Conservation (phyloP, 35 echinoderm and acorn worm species). For the Ophioderma brevispina region DNA sequence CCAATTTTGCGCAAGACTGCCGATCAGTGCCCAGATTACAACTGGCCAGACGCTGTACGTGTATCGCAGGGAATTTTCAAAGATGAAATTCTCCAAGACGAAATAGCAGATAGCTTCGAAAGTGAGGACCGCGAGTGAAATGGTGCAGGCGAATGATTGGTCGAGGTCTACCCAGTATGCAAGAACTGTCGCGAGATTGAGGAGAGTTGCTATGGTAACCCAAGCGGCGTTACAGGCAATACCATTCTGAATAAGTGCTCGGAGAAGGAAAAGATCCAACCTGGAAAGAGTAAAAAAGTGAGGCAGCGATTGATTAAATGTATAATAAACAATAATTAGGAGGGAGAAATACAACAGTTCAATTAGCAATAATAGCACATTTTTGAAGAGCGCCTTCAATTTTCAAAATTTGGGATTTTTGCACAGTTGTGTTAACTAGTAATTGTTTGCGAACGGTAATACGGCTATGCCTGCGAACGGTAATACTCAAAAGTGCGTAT, state of each 20-base stretch:
- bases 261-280: constrained; percentile 29
- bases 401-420: too few species aligned
- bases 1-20: constrained; percentile 30
- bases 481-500: too few species aligned
- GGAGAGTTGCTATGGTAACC: constrained; percentile 60
- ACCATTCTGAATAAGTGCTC: constrained; percentile 62
- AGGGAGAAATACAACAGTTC: too few species aligned
- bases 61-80: constrained; percentile 53
- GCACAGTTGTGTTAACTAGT: too few species aligned
- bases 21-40: constrained; percentile 51
- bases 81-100: constrained; percentile 30
- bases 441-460: too few species aligned
- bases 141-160: constrained; percentile 42
- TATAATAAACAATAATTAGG: too few species aligned
- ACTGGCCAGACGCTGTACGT: constrained; percentile 65
- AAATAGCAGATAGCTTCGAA: constrained; percentile 29
- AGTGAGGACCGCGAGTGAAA: constrained; percentile 38
- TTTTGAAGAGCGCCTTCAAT: too few species aligned
- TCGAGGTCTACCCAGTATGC: constrained; percentile 18
- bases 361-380: too few species aligned
- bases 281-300: constrained; percentile 13
- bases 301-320: too few species aligned
- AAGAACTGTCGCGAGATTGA: constrained; percentile 47
- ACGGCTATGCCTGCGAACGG: too few species aligned
- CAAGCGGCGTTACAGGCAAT: constrained; percentile 66